Conservation (phyloP, 1,140 invertebrate species). For the Scaptodrosophila lebanonensis region DNA sequence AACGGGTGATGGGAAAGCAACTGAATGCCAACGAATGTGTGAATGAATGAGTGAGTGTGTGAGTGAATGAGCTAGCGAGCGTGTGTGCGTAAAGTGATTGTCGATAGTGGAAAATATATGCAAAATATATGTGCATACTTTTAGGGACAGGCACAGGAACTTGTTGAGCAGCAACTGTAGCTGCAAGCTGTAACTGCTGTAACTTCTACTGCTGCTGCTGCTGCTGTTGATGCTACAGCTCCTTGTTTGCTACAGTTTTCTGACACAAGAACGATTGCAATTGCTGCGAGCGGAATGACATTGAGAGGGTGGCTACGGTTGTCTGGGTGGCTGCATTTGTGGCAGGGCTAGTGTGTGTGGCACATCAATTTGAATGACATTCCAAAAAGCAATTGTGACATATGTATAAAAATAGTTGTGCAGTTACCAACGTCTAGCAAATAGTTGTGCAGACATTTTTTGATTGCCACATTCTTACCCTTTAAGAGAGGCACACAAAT, state of each 20-base stretch:
- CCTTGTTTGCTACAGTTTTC: too few species aligned
- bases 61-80: constrained; percentile 9
- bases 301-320: constrained; percentile 41
- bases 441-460: constrained; percentile 70
- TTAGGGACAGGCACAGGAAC: constrained; percentile 20
- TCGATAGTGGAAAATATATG: constrained; percentile 54
- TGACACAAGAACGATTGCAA: constrained; percentile 56
- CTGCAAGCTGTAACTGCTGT: constrained; percentile 11
- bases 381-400: constrained; percentile 66
- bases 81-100: constrained; percentile 58
- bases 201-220: constrained; percentile 20
- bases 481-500: too few species aligned
- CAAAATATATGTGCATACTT: constrained; percentile 51
- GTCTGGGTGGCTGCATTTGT: constrained; percentile 29
- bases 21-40: constrained; percentile 44
- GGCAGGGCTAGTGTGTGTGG: constrained; percentile 23
- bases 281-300: constrained; percentile 59
- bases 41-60: constrained; percentile 18
- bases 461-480: constrained; percentile 62
- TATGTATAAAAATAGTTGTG: constrained; percentile 70
- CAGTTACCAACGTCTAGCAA: constrained; percentile 41
- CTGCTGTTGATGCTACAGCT: constrained; percentile 17
- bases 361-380: constrained; percentile 73
- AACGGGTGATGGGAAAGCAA: constrained; percentile 31
- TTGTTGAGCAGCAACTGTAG: constrained; percentile 55